A percentile compares a stretch with the other conserved stretches of the same genome.
Conservation (phyloP, 2,113 vertebrate species). For the Indicator maculatus region DNA sequence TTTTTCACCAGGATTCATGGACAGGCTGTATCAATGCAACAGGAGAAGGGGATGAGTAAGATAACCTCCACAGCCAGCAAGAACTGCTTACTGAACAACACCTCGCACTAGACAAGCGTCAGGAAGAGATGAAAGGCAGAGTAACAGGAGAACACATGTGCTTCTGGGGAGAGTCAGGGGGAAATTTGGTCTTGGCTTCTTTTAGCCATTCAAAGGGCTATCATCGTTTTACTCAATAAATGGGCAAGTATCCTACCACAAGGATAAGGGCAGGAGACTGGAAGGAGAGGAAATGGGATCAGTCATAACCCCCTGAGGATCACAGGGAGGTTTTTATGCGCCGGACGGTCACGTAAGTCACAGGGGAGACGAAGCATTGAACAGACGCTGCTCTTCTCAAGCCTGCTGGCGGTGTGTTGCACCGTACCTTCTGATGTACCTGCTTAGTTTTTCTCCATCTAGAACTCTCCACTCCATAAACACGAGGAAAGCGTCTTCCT, state of each 20-base stretch:
- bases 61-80: background rate
- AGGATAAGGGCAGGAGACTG: accelerated
- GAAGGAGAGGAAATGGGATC: background rate
- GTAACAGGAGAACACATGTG: accelerated
- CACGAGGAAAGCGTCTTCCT: accelerated
- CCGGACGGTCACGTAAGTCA: accelerated
- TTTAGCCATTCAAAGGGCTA: accelerated
- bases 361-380: no score
- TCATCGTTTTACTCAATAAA: accelerated
- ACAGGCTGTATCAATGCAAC: accelerated
- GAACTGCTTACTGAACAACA: background rate
- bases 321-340: accelerated
- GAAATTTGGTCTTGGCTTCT: background rate
- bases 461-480: accelerated
- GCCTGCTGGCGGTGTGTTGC: background rate
- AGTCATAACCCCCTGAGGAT: background rate
- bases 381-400: background rate
- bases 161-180: background rate
- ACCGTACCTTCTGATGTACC: accelerated
- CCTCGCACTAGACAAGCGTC: accelerated
- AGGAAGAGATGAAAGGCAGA: background rate
- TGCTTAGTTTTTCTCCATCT: background rate
- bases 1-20: background rate
- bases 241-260: accelerated
- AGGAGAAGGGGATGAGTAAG: background rate